Conservation (phyloP, 64 coral and sea anemone species). For the Exaiptasia diaphana region DNA sequence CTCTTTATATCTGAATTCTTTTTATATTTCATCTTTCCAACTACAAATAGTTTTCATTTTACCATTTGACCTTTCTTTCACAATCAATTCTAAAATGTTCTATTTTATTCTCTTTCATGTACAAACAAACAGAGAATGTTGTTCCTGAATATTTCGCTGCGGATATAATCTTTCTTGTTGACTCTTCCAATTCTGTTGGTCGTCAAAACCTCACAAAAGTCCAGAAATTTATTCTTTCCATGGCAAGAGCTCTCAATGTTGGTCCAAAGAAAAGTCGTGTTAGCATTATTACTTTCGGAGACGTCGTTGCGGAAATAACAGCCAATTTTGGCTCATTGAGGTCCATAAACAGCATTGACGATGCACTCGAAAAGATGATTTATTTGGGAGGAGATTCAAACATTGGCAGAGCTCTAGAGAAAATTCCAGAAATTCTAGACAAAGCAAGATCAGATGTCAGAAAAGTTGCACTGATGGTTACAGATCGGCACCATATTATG, state of each 20-base stretch:
- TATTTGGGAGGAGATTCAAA: slow-evolving; percentile 32
- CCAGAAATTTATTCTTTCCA: slow-evolving; percentile 16
- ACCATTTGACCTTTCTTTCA: too few relatives aligned
- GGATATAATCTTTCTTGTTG: slow-evolving; percentile 42
- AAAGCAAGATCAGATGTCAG: slow-evolving; percentile 20
- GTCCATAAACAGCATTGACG: not conserved
- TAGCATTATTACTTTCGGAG: slow-evolving; percentile 34
- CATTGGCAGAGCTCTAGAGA: slow-evolving; percentile 61
- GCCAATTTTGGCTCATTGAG: not conserved
- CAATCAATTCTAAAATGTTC: too few relatives aligned
- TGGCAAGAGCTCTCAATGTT: slow-evolving; percentile 20
- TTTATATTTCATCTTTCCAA: too few relatives aligned
- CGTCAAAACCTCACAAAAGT: slow-evolving; percentile 1
- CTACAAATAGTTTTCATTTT: too few relatives aligned
- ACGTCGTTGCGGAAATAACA: not conserved
- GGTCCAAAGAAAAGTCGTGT: slow-evolving; percentile 8
- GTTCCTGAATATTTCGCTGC: slow-evolving; percentile 43
- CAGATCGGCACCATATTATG: slow-evolving; percentile 28
- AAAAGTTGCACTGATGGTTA: slow-evolving; percentile 59
- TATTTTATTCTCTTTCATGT: too few relatives aligned
- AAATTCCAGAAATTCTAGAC: slow-evolving; percentile 11
- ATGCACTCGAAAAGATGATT: slow-evolving; percentile 44
- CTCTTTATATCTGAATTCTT: too few relatives aligned
- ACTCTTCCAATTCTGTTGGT: slow-evolving; percentile 35
- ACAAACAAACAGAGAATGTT: too few relatives aligned